phyloP scores from a whole-genome alignment of 2,888 invertebrate species.

The Cylloceria caligata region DNA sequence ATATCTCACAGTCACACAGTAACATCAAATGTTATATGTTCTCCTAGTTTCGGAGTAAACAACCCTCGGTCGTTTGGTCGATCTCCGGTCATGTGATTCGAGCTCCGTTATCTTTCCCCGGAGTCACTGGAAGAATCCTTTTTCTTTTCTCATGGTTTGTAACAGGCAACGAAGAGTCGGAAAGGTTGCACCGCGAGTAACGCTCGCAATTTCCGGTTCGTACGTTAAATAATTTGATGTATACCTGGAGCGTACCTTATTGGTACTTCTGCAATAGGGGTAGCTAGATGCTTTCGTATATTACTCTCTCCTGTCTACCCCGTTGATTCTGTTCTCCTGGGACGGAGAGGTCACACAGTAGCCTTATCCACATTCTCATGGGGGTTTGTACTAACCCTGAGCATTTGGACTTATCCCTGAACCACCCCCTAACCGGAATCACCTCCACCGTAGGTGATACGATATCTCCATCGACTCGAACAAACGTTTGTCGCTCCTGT shows the following conservation, averaged over 20 bases:
- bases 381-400: slow-evolving; percentile 75
- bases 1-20: background rate
- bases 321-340: slow-evolving; percentile 81
- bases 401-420: slow-evolving; percentile 60
- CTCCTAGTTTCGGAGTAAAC: slow-evolving; percentile 76
- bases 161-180: slow-evolving; percentile 61
- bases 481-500: background rate
- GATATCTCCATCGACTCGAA: background rate
- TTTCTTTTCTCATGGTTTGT: slow-evolving; percentile 57
- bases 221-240: slow-evolving; percentile 4
- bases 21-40: slow-evolving; percentile 58
- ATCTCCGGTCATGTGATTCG: slow-evolving; percentile 7
- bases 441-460: background rate
- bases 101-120: background rate
- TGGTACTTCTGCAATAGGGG: slow-evolving; percentile 31
- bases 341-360: slow-evolving; percentile 83
- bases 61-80: slow-evolving; percentile 67
- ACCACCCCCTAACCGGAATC: slow-evolving; percentile 47
- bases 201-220: background rate
- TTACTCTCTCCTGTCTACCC: slow-evolving; percentile 55
- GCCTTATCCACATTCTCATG: slow-evolving; percentile 84
- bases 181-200: slow-evolving; percentile 10
- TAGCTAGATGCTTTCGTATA: slow-evolving; percentile 40
- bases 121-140: slow-evolving; percentile 52
- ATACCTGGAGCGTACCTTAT: slow-evolving; percentile 15